Base-by-base conservation (phyloP, 2,888 invertebrate species). In the Deroplatys truncata region DNA sequence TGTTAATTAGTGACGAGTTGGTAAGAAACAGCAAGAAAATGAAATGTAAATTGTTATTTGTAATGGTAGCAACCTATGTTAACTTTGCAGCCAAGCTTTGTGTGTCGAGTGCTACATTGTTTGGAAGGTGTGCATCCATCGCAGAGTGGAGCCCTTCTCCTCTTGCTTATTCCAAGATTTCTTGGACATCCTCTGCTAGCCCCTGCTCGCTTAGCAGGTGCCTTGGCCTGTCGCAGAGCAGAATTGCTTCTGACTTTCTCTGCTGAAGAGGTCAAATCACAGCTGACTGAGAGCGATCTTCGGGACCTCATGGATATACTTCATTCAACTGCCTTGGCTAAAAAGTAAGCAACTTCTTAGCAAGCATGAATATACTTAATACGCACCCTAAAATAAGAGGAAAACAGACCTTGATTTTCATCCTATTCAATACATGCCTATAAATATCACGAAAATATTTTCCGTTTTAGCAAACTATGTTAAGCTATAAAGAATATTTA, bases 111-210 rank as follows among this genome's bases (percentile, higher is more conserved):
- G 0, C 93, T 97, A 92, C 95, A 95, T 91, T 96, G 97, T 91
- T 93, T 98, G 84, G 96, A 96, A 84, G 95, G 96, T 82, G 96
- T 96, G 28, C 97, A 96, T 92, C 94, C 95, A 35, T 94, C 94
- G 43, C 97, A 97, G 92, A 96, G 96, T 28, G 97, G 98, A 0
- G 94, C 96, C 0, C 94, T 98, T 25, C 93, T 98, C 84, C 93
- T 94, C 84, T 93, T 96, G 25, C 93, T 97, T 28, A 93, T 96
- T 15, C 95, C 95, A 88, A 94, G 94, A 92, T 95, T 98, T 91
- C 94, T 97, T 29, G 95, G 95, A 82, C 96, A 96, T 85, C 95
- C 96, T 35, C 96, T 97, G 90, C 94, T 97, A 56, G 96, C 96
- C 0, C 92, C 96, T 35, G 94, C 95, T 0, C 95, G 97, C 91